Conservation (phyloP, 2,797 vertebrate species). For the Lerista edwardsae region DNA sequence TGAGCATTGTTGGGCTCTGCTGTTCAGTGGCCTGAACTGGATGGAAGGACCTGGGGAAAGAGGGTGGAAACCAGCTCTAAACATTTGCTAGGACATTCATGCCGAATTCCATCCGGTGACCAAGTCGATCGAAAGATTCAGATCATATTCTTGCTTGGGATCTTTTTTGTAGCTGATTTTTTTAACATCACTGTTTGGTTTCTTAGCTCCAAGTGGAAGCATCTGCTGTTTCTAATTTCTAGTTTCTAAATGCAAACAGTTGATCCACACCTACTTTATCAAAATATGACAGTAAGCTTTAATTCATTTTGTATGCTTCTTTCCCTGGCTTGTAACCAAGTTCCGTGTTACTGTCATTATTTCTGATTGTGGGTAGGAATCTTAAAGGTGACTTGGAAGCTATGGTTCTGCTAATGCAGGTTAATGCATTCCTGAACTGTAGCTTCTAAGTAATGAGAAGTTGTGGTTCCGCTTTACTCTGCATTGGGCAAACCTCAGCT, state of each 20-base stretch:
- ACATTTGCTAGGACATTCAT: conserved; percentile 4
- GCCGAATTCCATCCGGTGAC: too few species aligned
- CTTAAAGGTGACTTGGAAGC: neutral
- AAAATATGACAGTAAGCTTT: conserved; percentile 4
- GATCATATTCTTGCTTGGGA: neutral
- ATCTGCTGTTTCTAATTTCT: neutral
- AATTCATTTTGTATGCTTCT: conserved; percentile 11
- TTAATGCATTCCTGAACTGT: too few species aligned
- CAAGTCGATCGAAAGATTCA: neutral
- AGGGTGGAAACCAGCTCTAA: conserved; percentile 27
- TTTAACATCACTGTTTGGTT: neutral
- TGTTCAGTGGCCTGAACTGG: neutral
- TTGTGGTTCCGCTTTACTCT: too few species aligned
- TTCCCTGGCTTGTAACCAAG: conserved; percentile 12
- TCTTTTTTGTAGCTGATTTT: neutral
- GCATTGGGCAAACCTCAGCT: too few species aligned
- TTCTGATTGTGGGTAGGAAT: neutral
- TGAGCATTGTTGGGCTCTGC: neutral
- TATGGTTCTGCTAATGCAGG: too few species aligned
- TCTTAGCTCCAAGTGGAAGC: neutral
- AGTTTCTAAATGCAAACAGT: conserved; percentile 12
- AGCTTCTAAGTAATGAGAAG: too few species aligned
- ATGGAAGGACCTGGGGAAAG: conserved; percentile 12
- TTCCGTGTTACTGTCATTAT: neutral
- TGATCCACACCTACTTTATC: neutral